Conservation (phyloP, 2,113 vertebrate genomes). For the Sinosuthora webbiana region DNA sequence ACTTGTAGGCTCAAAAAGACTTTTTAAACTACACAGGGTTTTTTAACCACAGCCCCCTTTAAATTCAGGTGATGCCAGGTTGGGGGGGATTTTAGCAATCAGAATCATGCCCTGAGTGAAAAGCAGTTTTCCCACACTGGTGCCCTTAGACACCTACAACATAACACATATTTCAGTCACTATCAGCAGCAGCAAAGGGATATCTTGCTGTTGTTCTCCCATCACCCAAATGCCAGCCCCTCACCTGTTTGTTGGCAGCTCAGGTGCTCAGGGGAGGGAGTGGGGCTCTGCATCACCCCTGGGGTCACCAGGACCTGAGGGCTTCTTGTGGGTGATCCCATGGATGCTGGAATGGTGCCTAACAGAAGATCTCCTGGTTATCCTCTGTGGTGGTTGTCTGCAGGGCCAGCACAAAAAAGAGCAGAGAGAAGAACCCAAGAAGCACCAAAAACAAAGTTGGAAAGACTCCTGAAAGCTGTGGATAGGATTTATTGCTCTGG, state of each 20-base stretch:
- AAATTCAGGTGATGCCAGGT: neutral
- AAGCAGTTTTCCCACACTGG: neutral
- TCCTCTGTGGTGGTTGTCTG: neutral
- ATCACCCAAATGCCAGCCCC: neutral
- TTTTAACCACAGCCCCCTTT: no score
- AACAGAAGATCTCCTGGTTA: neutral
- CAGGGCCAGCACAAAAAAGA: neutral
- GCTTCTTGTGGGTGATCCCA: neutral
- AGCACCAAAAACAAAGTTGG: neutral
- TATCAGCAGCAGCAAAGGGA: neutral
- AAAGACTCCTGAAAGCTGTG: neutral
- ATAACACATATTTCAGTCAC: neutral
- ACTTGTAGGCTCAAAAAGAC: neutral
- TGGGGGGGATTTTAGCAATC: neutral
- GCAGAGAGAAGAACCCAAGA: neutral
- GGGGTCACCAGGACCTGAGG: neutral
- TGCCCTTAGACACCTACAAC: neutral
- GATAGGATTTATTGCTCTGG: slow-evolving; percentile 7
- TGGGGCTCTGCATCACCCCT: neutral
- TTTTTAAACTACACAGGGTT: neutral
- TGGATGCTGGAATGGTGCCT: neutral
- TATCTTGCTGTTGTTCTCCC: neutral
- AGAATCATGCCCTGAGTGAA: neutral
- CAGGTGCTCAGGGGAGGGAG: neutral
- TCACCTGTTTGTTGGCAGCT: neutral